Base-by-base conservation (phyloP, 2,113 vertebrate genomes). In the Psammodynastes pulverulentus region DNA sequence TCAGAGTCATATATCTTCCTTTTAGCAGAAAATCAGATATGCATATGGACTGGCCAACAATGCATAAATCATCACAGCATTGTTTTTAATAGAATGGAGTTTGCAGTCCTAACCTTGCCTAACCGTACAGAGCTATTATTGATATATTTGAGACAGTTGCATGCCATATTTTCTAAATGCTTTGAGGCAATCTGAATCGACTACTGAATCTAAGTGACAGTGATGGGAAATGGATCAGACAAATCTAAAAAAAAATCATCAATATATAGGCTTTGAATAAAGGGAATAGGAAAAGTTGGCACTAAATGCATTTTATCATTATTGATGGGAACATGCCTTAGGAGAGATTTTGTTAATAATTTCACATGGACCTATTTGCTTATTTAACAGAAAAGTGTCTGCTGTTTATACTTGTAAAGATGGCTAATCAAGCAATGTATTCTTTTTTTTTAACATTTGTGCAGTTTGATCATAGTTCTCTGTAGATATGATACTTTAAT, bases 211-310 rank as follows among this genome's bases (percentile, higher is more conserved):
- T 34, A 29, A 29, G 72, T 95, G 93, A 87, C 92, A 95, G 86
- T 93, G 95, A 94, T 93, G 87, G 94, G 94, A 94, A 52, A 95
- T 95, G 94, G 92, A 96, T 95, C 94, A 95, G 93, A 84, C 3
- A 72, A 10, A 58, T 21, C 13, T 13, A 89, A 89, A 58, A 23
- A 89, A 48, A 86, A 1, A 9, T 3, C 0, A 26, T 85, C 91
- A 86, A 79, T 7, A 93, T 93, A 87, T 92, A 88, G 92, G 93
- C 95, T 48, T 52, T 96, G 94, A 89, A 43, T 92, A 89, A 93
- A 93, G 54, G 91, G 91, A 24, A 92, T 90, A 93, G 92, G 91
- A 92, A 89, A 93, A 92, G 90, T 93, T 91, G 92, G 89, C 94
- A 95, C 91, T 94, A 34, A 88, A 94, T 94, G 48, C 2, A 49